Conservation (phyloP, 23 tunicate genomes). For the Halocynthia roretzi region DNA sequence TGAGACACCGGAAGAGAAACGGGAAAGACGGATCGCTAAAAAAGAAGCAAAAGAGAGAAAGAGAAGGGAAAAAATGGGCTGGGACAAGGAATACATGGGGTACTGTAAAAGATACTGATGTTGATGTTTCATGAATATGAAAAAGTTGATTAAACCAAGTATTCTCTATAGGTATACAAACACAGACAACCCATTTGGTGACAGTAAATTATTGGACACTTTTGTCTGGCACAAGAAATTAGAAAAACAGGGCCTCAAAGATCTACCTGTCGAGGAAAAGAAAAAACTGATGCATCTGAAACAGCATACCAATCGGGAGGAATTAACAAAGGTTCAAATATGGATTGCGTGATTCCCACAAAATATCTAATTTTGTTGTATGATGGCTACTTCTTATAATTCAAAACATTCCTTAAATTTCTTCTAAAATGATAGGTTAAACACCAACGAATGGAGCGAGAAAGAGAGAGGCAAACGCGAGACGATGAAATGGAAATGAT, state of each 20-base stretch:
- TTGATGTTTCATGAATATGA: neutral
- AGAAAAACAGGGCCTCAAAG: constrained; percentile 73
- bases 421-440: constrained; percentile 32
- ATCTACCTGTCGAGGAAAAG: constrained; percentile 66
- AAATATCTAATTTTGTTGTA: neutral
- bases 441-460: constrained; percentile 78
- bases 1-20: constrained; percentile 94
- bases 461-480: constrained; percentile 73
- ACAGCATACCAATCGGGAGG: constrained; percentile 77
- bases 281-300: constrained; percentile 63
- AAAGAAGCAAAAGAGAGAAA: constrained; percentile 88
- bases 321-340: constrained; percentile 66
- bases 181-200: constrained; percentile 98
- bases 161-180: constrained; percentile 61
- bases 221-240: constrained; percentile 99
- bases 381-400: neutral
- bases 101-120: neutral
- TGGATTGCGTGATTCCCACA: neutral
- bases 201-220: constrained; percentile 80
- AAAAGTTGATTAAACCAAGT: neutral
- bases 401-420: neutral
- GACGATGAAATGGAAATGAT: constrained; percentile 84
- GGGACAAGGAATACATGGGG: constrained; percentile 98
- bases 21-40: constrained; percentile 85
- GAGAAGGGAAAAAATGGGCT: constrained; percentile 89